Evolutionary conservation across 2,797 vertebrate genomes (phyloP).

Genomic region (Gallinago stenura): DNA sequence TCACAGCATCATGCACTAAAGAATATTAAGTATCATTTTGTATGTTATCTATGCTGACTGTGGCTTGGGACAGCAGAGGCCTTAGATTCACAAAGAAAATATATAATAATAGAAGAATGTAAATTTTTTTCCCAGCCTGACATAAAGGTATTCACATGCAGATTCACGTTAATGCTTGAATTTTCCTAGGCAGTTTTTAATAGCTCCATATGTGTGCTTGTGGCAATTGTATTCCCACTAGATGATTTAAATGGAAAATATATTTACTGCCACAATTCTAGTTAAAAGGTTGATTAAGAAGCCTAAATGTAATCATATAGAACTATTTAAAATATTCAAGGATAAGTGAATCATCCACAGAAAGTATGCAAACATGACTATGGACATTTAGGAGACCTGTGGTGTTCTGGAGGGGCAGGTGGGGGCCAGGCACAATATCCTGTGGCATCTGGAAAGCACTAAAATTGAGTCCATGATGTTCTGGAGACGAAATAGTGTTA

Average conservation of each 20-base stretch:
- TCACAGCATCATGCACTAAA: neutral
- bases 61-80: neutral
- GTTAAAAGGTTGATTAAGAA: neutral
- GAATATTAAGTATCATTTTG: neutral
- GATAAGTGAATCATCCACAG: rapidly evolving
- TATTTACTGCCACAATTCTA: neutral
- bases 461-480: neutral
- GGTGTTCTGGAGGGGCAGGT: neutral
- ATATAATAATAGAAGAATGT: neutral
- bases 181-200: neutral
- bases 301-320: neutral
- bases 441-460: neutral
- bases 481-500: neutral
- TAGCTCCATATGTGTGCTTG: neutral
- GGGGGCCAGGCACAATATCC: neutral
- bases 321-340: neutral
- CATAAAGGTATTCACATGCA: neutral
- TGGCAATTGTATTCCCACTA: neutral
- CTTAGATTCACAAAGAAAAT: neutral
- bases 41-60: neutral
- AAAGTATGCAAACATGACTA: neutral
- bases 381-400: neutral
- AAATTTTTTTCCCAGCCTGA: neutral
- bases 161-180: neutral
- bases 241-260: neutral